Percentiles rank a stretch among this genome's conserved stretches.
Evolutionary conservation across 2,797 vertebrate species (phyloP).

Genomic region (Petrocephalus schoutedeni): DNA sequence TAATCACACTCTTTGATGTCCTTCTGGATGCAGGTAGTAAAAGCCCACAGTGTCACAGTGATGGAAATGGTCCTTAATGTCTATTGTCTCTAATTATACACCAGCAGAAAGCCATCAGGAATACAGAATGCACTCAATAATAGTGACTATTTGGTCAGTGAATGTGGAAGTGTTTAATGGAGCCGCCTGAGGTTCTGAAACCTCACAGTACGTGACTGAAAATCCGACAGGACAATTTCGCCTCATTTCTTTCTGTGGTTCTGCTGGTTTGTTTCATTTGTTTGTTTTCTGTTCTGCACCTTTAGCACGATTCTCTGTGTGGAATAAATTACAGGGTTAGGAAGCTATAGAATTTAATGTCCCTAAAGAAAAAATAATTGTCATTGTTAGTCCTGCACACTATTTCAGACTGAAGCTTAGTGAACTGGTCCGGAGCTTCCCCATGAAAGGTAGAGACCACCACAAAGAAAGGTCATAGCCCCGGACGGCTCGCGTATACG

Average conservation of each 20-base stretch:
- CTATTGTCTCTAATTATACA: constrained; percentile 22
- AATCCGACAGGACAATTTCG: not conserved
- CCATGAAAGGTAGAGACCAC: not conserved
- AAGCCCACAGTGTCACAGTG: not conserved
- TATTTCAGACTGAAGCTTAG: not conserved
- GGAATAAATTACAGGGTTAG: not conserved
- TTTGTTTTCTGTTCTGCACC: not conserved
- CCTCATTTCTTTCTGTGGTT: not conserved
- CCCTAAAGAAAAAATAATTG: not conserved
- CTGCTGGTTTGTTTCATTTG: not conserved
- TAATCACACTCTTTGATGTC: constrained; percentile 18
- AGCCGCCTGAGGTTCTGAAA: not conserved
- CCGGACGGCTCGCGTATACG: not conserved
- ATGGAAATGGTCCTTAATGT: constrained; percentile 15
- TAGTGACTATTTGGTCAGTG: constrained; percentile 2
- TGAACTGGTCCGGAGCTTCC: not conserved
- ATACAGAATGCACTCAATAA: not conserved
- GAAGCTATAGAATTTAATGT: not conserved
- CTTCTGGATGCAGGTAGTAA: not conserved
- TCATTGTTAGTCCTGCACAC: not conserved
- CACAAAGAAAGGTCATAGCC: not conserved
- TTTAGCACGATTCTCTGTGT: not conserved
- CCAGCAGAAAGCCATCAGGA: not conserved
- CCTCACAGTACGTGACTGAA: not conserved
- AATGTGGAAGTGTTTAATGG: constrained; percentile 11